Evolutionary conservation across 2,888 invertebrate genomes (phyloP).

Genomic region (Drosophila robusta): DNA sequence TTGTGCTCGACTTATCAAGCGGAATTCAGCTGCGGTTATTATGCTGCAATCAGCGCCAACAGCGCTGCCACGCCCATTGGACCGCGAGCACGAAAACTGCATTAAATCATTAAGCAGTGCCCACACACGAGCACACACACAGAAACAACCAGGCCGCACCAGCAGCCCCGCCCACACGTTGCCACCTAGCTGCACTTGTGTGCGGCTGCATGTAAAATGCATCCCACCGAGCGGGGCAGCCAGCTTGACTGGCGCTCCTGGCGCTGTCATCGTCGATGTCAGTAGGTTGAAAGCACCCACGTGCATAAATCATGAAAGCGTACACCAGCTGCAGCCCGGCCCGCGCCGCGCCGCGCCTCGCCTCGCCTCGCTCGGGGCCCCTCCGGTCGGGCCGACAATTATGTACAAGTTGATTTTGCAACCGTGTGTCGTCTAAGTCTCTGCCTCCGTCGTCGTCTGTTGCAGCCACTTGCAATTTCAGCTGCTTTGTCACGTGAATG

Average conservation of each 20-base stretch:
- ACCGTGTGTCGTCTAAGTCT: slow-evolving; percentile 41
- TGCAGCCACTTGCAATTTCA: slow-evolving; percentile 71
- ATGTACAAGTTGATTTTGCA: slow-evolving; percentile 62
- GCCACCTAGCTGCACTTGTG: slow-evolving; percentile 21
- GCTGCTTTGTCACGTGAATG: slow-evolving; percentile 71
- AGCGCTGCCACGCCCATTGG: slow-evolving; percentile 68
- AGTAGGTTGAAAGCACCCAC: slow-evolving; percentile 47
- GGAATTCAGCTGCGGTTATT: slow-evolving; percentile 61
- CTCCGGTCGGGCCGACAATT: slow-evolving; percentile 49
- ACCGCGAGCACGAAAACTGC: slow-evolving; percentile 59
- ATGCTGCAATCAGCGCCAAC: slow-evolving; percentile 68
- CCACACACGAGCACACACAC: slow-evolving; percentile 6
- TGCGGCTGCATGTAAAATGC: slow-evolving; percentile 40
- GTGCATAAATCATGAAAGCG: slow-evolving; percentile 65
- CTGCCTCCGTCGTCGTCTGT: slow-evolving; percentile 48
- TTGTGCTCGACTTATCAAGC: slow-evolving; percentile 55
- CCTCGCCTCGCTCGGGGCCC: slow-evolving; percentile 1
- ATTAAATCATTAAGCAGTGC: slow-evolving; percentile 69
- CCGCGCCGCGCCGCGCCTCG: background rate
- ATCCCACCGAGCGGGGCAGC: slow-evolving; percentile 20
- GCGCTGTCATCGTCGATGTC: slow-evolving; percentile 33
- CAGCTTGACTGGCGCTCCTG: slow-evolving; percentile 31
- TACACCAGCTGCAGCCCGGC: slow-evolving; percentile 34
- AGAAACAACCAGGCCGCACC: slow-evolving; percentile 14
- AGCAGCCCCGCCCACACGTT: slow-evolving; percentile 4